phyloP scores from a whole-genome alignment of 2,113 vertebrate genomes.

The Atherinomorus stipes region DNA sequence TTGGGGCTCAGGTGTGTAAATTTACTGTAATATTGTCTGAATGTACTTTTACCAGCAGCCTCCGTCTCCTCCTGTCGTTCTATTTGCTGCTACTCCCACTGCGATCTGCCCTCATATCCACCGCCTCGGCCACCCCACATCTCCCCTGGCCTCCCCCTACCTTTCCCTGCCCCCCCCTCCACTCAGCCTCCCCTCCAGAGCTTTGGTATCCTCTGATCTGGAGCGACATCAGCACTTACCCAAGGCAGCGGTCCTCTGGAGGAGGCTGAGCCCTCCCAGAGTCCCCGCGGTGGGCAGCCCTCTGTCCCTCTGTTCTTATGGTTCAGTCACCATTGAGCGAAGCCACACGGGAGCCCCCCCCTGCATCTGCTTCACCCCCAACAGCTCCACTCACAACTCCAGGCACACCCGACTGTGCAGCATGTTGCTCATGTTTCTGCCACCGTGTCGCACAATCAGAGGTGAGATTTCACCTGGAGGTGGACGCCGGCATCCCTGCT shows the following conservation, averaged over 20 bases:
- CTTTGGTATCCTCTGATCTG: conserved; percentile 68
- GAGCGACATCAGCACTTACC: conserved; percentile 68
- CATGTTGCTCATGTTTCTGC: conserved; percentile 14
- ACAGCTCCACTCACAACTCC: conserved; percentile 25
- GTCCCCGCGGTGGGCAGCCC: conserved; percentile 71
- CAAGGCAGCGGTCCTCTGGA: conserved; percentile 61
- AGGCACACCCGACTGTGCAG: conserved; percentile 3
- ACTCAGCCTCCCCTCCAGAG: conserved; percentile 48
- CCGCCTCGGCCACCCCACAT: conserved; percentile 35
- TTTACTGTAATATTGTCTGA: neutral
- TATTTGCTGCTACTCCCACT: conserved; percentile 53
- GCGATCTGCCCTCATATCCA: conserved; percentile 52
- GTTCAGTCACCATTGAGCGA: conserved; percentile 76
- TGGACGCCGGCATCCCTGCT: neutral
- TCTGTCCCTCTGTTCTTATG: conserved; percentile 72
- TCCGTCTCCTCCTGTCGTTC: conserved; percentile 8
- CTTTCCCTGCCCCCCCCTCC: conserved; percentile 32
- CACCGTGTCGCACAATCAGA: neutral
- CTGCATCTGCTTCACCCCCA: conserved; percentile 30
- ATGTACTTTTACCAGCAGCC: conserved; percentile 5
- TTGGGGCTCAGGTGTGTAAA: neutral
- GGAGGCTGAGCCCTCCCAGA: conserved; percentile 68
- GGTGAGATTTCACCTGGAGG: neutral
- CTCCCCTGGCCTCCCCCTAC: conserved; percentile 12
- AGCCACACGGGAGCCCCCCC: conserved; percentile 71